Evolutionary conservation across 2,113 vertebrate genomes (phyloP).

Genomic region (Eretmochelys imbricata): DNA sequence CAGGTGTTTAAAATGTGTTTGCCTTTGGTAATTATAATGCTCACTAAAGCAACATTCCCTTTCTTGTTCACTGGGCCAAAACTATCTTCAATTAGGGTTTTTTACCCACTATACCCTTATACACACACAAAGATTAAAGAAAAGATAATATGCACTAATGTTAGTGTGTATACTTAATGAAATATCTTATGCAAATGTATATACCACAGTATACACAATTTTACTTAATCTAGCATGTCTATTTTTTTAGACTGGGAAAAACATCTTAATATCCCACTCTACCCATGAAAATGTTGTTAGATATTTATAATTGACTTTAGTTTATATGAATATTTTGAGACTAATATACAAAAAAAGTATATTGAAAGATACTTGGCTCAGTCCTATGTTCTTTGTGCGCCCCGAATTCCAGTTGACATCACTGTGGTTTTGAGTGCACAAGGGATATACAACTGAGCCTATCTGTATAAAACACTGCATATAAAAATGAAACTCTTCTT

Average conservation of each 20-base stretch:
- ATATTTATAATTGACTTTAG: conserved; percentile 18
- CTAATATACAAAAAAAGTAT: not conserved
- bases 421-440: conserved; percentile 7
- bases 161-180: conserved; percentile 30
- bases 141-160: conserved; percentile 48
- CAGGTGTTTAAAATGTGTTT: not conserved
- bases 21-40: conserved; percentile 14
- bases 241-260: conserved; percentile 28
- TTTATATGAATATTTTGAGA: conserved; percentile 20
- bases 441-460: conserved; percentile 1
- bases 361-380: not conserved
- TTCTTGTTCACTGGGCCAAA: conserved; percentile 67
- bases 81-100: conserved; percentile 9
- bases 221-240: conserved; percentile 11
- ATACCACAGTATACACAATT: not conserved
- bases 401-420: conserved; percentile 12
- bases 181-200: conserved; percentile 21
- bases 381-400: not conserved
- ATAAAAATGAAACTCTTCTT: not conserved
- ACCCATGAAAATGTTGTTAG: not conserved
- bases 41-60: conserved; percentile 68
- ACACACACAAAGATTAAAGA: conserved; percentile 35
- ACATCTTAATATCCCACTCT: not conserved
- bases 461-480: not conserved
- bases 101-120: conserved; percentile 9